Evolutionary conservation across 2,888 invertebrate species (phyloP).

Genomic region (Tipula unca): DNA sequence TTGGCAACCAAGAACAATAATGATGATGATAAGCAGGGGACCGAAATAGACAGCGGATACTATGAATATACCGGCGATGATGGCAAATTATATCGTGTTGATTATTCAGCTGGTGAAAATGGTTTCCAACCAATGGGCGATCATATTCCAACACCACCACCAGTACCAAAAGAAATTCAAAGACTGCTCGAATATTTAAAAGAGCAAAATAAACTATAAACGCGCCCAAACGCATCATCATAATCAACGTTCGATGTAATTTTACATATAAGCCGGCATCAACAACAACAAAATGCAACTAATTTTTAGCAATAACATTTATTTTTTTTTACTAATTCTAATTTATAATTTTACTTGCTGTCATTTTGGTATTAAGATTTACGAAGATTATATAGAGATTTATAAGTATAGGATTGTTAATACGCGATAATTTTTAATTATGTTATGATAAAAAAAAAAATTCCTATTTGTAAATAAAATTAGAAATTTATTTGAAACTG

Average conservation of each 20-base stretch:
- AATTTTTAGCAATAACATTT: background rate
- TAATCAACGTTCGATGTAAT: background rate
- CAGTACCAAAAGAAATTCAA: conserved; percentile 29
- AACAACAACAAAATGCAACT: background rate
- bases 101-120: conserved; percentile 48
- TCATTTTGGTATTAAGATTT: background rate
- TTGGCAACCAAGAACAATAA: background rate
- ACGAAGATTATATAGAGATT: background rate
- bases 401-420: background rate
- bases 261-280: background rate
- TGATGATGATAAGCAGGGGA: conserved; percentile 42
- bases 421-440: background rate
- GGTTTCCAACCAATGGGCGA: conserved; percentile 43
- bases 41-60: conserved; percentile 53
- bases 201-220: conserved; percentile 4
- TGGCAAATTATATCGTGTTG: conserved; percentile 46
- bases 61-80: conserved; percentile 61
- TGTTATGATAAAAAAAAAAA: background rate
- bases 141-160: conserved; percentile 46
- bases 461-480: conserved; percentile 14
- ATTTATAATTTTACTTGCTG: background rate
- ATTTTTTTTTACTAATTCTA: background rate
- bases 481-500: background rate
- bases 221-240: background rate
- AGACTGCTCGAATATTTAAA: conserved; percentile 17